Evolutionary conservation across 2,888 invertebrate genomes (phyloP).

Genomic region (Venustoraphidia nigricollis): DNA sequence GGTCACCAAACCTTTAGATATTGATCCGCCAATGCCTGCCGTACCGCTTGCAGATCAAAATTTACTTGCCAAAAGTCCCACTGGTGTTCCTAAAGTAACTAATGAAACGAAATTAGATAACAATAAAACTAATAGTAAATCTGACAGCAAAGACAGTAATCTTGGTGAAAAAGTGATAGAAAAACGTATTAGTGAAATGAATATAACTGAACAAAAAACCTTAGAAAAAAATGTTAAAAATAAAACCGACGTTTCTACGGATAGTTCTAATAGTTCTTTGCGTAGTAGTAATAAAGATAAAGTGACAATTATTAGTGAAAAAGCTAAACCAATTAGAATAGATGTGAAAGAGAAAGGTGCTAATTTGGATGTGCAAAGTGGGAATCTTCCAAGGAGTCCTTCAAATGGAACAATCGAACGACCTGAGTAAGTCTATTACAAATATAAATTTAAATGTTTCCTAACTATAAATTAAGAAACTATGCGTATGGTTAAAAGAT

Average conservation of each 20-base stretch:
- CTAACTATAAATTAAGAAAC: not conserved
- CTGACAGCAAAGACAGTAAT: too few species aligned
- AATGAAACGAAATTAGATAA: too few species aligned
- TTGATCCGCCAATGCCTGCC: slow-evolving; percentile 20
- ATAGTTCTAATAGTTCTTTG: not conserved
- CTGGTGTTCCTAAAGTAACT: not conserved
- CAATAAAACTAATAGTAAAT: too few species aligned
- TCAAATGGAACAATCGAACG: slow-evolving; percentile 20
- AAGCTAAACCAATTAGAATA: slow-evolving; percentile 27
- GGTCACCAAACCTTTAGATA: slow-evolving; percentile 26
- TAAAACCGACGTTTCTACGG: not conserved
- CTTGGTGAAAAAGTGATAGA: too few species aligned
- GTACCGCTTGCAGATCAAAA: not conserved
- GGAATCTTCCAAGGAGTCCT: slow-evolving; percentile 22
- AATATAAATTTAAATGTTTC: not conserved
- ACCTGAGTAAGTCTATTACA: slow-evolving; percentile 22
- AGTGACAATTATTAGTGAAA: slow-evolving; percentile 23
- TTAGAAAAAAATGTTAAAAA: slow-evolving; percentile 6
- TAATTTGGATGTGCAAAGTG: slow-evolving; percentile 27
- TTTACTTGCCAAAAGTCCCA: slow-evolving; percentile 2
- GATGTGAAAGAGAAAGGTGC: slow-evolving; percentile 25
- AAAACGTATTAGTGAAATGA: too few species aligned
- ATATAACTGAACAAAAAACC: not conserved
- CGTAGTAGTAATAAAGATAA: slow-evolving; percentile 18
- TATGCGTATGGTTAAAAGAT: too few species aligned